Conservation (phyloP, 2,888 invertebrate species). For the Drosophila kanekoi region DNA sequence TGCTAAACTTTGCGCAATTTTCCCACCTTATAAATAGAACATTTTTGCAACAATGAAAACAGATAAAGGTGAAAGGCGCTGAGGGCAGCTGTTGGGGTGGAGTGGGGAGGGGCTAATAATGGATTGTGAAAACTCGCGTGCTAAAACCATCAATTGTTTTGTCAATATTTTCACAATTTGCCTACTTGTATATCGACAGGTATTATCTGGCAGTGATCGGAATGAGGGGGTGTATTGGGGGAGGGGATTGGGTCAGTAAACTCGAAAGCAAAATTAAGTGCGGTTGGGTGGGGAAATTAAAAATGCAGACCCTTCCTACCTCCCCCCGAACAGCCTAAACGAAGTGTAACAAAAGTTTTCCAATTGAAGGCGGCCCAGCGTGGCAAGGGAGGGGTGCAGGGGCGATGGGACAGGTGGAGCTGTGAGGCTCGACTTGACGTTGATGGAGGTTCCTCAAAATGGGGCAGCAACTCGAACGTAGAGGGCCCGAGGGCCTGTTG, state of each 20-base stretch:
- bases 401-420: background rate
- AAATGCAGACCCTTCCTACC: constrained; percentile 26
- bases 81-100: background rate
- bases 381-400: background rate
- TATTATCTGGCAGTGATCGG: constrained; percentile 40
- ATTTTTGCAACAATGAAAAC: constrained; percentile 19
- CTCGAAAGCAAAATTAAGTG: constrained; percentile 38
- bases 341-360: constrained; percentile 76
- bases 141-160: constrained; percentile 72
- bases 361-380: constrained; percentile 53
- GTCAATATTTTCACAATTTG: constrained; percentile 78
- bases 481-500: constrained; percentile 42
- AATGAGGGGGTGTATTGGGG: background rate
- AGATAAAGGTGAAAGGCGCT: constrained; percentile 15
- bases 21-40: constrained; percentile 40
- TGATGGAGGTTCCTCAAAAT: constrained; percentile 65
- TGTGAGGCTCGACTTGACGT: constrained; percentile 56
- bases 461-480: constrained; percentile 33
- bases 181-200: constrained; percentile 57
- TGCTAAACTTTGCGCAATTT: constrained; percentile 50
- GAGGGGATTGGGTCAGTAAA: constrained; percentile 52
- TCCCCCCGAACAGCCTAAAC: constrained; percentile 6
- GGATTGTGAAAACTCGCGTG: constrained; percentile 52
- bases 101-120: background rate
- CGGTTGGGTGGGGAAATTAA: constrained; percentile 31